Conservation (phyloP, 2,797 vertebrate species). For the Hipposideros larvatus region DNA sequence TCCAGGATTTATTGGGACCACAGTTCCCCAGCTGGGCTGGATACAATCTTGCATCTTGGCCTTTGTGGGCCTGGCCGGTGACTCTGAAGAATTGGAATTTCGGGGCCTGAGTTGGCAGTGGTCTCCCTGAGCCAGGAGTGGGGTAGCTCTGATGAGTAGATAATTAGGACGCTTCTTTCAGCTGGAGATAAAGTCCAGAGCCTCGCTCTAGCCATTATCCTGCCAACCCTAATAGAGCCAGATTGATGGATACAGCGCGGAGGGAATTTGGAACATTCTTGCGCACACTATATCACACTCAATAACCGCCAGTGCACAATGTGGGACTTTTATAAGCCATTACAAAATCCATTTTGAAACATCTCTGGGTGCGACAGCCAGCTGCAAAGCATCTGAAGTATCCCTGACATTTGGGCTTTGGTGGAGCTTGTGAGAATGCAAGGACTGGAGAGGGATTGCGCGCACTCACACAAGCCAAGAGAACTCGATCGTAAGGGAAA, state of each 20-base stretch:
- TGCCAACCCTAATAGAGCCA: slow-evolving; percentile 78
- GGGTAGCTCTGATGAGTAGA: slow-evolving; percentile 77
- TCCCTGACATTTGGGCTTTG: slow-evolving; percentile 80
- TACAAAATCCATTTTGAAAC: slow-evolving; percentile 83
- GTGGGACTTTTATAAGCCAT: slow-evolving; percentile 85
- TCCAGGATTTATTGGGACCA: slow-evolving; percentile 60
- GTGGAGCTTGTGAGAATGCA: slow-evolving; percentile 79
- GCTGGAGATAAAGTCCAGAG: slow-evolving; percentile 84
- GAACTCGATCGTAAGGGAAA: slow-evolving; percentile 39
- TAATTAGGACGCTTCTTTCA: slow-evolving; percentile 76
- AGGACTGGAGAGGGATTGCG: not conserved
- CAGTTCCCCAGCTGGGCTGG: slow-evolving; percentile 55
- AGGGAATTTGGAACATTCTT: slow-evolving; percentile 81
- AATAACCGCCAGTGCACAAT: slow-evolving; percentile 74
- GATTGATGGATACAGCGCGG: slow-evolving; percentile 70
- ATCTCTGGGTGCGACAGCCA: slow-evolving; percentile 83
- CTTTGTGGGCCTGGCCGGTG: slow-evolving; percentile 65
- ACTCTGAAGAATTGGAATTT: slow-evolving; percentile 75
- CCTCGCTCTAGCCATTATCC: slow-evolving; percentile 79
- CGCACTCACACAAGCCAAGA: slow-evolving; percentile 64
- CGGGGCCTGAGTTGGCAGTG: slow-evolving; percentile 74
- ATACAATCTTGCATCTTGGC: slow-evolving; percentile 46
- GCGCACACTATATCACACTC: slow-evolving; percentile 80
- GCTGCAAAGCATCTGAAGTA: slow-evolving; percentile 85
- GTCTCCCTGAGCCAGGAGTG: slow-evolving; percentile 61